These are phyloP conservation scores for Camponotus fellah DNA, from an alignment of 2,888 invertebrate species.

Conservation along the genomic window DNA sequence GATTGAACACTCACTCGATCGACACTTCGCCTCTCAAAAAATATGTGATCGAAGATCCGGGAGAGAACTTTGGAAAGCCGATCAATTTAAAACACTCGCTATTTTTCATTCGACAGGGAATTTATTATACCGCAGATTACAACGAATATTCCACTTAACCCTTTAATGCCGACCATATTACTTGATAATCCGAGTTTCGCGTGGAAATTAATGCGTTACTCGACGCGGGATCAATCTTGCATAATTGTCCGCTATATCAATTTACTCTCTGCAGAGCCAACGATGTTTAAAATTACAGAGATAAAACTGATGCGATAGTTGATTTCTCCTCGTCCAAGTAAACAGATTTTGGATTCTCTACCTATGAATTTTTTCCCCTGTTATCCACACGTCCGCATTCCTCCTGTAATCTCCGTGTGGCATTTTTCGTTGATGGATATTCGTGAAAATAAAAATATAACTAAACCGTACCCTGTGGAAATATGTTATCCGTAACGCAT, in stretches of 20 bases:
- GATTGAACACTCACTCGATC: conserved; percentile 29
- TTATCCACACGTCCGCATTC: conserved; percentile 38
- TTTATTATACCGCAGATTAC: conserved; percentile 32
- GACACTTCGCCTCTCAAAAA: conserved; percentile 23
- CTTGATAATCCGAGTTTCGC: conserved; percentile 51
- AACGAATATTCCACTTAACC: conserved; percentile 50
- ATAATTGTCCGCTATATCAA: conserved; percentile 55
- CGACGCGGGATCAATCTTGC: conserved; percentile 48
- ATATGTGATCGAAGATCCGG: neutral
- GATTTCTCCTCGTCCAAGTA: neutral
- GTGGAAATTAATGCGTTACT: conserved; percentile 45
- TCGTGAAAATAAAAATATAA: conserved; percentile 42
- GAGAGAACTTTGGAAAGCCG: conserved; percentile 12
- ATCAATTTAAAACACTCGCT: conserved; percentile 40
- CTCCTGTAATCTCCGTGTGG: conserved; percentile 39
- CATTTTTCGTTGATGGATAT: conserved; percentile 49
- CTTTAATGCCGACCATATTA: conserved; percentile 44
- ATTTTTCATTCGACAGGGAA: conserved; percentile 38
- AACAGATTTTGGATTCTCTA: conserved; percentile 20
- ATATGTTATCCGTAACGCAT: conserved; percentile 36
- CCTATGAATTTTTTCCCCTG: neutral
- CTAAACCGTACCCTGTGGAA: conserved; percentile 23
- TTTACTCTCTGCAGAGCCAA: conserved; percentile 1
- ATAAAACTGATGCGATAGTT: neutral
- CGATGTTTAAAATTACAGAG: conserved; percentile 38